These are phyloP conservation scores for Hermatobates lingyangjiaoensis DNA, from an alignment of 1,140 invertebrate species.

Conservation along the genomic window DNA sequence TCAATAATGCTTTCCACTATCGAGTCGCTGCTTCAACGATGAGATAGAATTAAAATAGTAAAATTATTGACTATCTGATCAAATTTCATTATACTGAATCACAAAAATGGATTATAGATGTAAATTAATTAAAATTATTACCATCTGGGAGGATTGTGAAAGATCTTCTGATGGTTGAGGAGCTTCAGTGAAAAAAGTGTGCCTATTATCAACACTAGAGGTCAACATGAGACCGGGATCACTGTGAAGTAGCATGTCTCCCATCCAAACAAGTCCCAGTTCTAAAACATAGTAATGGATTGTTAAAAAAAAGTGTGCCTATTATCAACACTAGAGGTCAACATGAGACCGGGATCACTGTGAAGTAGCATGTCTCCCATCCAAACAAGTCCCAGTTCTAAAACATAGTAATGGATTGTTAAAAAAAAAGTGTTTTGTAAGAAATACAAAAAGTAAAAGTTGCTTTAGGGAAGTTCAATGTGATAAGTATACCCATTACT, in stretches of 20 bases:
- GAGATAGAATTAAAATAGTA: not conserved
- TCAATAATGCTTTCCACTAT: not conserved
- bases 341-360: constrained; percentile 20
- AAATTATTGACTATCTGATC: not conserved
- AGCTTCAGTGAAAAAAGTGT: constrained; percentile 30
- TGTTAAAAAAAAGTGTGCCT: constrained; percentile 26
- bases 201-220: constrained; percentile 17
- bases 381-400: constrained; percentile 51
- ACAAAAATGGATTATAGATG: not conserved
- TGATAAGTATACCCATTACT: too few species aligned
- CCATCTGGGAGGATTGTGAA: constrained; percentile 27
- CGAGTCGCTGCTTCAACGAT: not conserved
- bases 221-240: constrained; percentile 16
- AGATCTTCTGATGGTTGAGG: constrained; percentile 32
- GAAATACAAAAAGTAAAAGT: too few species aligned
- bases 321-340: constrained; percentile 17
- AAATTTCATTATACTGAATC: not conserved
- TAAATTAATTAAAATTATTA: constrained; percentile 9
- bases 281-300: too few species aligned
- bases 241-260: constrained; percentile 33
- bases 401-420: too few species aligned
- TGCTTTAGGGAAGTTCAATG: too few species aligned
- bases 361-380: constrained; percentile 40
- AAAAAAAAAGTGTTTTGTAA: too few species aligned
- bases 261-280: constrained; percentile 53